phyloP scores from a whole-genome alignment of 2,888 invertebrate species.

The Microctonus aethiopoides region DNA sequence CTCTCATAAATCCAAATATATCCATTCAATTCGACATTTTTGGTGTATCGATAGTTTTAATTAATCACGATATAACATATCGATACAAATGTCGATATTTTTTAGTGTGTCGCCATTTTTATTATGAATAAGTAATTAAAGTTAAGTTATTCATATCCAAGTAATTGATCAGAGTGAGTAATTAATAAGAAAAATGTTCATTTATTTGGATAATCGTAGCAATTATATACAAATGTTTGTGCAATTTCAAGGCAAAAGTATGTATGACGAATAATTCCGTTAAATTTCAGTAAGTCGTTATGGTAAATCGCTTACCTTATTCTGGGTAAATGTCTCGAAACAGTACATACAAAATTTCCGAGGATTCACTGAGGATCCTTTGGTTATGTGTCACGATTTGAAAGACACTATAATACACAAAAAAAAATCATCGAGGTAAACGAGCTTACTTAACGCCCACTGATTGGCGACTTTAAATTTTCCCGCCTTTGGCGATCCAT shows the following conservation, averaged over 20 bases:
- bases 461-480: slow-evolving; percentile 15
- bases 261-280: neutral
- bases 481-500: slow-evolving; percentile 1
- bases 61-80: too few relatives aligned
- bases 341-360: neutral
- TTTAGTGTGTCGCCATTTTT: too few relatives aligned
- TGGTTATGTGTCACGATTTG: neutral
- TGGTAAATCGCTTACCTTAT: neutral
- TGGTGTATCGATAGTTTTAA: too few relatives aligned
- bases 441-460: neutral
- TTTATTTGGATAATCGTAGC: slow-evolving; percentile 19
- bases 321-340: neutral
- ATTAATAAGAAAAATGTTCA: too few relatives aligned
- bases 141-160: slow-evolving; percentile 2
- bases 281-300: slow-evolving; percentile 5
- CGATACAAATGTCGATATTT: too few relatives aligned
- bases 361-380: neutral
- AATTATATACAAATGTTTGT: neutral
- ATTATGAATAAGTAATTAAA: neutral
- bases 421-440: neutral
- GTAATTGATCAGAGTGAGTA: too few relatives aligned
- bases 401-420: neutral
- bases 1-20: too few relatives aligned
- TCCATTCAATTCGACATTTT: too few relatives aligned
- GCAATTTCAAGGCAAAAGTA: neutral